Evolutionary conservation across 2,113 vertebrate genomes (phyloP), one percentile per base, ranked within the genome.

Genomic region (Poecilia latipinna): DNA sequence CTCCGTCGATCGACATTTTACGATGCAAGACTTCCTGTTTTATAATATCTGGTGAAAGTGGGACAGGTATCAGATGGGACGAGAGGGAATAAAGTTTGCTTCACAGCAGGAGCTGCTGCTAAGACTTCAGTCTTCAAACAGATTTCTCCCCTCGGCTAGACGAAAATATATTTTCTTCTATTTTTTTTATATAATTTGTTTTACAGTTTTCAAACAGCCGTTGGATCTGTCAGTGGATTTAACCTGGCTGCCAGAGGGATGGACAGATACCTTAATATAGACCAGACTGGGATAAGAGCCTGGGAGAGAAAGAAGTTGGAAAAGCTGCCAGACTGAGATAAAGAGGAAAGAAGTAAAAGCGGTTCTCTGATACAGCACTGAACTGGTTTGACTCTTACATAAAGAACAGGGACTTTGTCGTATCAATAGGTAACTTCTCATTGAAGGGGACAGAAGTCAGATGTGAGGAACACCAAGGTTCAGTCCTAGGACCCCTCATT

Each of bases 211-310:
- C 42, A 39, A 63, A 65, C 61, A 79, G 44, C 35, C 3, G 70
- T 75, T 75, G 29, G 54, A 84, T 77, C 74, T 42, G 69, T 69
- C 57, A 19, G 76, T 28, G 75, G 86, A 84, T 82, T 91, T 78
- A 77, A 78, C 54, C 62, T 1, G 57, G 63, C 68, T 33, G 82
- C 77, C 65, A 68, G 54, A 70, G 79, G 82, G 81, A 77, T 65
- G 75, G 78, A 74, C 65, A 74, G 78, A 70, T 39, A 72, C 64
- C 88, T 88, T 86, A 87, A 86, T 81, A 85, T 88, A 90, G 91
- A 72, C 61, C 84, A 72, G 84, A 86, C 64, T 57, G 82, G 77
- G 77, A 83, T 85, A 60, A 85, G 80, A 82, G 90, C 87, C 77
- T 86, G 70, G 80, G 44, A 84, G 69, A 12, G 61, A 65, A n/a